Evolutionary conservation across 2,888 invertebrate genomes (phyloP).

Genomic region (Chironomus riparius): DNA sequence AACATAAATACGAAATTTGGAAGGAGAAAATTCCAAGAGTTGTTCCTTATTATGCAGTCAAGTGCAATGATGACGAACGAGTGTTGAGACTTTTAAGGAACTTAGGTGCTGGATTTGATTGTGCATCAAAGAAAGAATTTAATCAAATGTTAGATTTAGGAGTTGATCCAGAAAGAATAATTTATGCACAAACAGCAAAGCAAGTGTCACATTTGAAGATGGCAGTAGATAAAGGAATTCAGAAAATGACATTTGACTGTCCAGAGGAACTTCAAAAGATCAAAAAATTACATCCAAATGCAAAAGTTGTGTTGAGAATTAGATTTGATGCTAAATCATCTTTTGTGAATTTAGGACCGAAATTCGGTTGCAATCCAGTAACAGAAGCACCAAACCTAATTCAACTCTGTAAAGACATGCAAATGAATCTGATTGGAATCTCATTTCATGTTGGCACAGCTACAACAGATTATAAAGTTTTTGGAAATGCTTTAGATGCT

Average conservation of each 20-base stretch:
- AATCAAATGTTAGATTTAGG: slow-evolving; percentile 37
- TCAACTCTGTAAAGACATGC: slow-evolving; percentile 62
- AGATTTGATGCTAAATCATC: slow-evolving; percentile 66
- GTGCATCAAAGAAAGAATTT: slow-evolving; percentile 92
- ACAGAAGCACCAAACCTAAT: slow-evolving; percentile 66
- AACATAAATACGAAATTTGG: slow-evolving; percentile 76
- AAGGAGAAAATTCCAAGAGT: slow-evolving; percentile 74
- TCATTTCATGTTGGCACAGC: slow-evolving; percentile 96
- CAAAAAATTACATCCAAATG: slow-evolving; percentile 5
- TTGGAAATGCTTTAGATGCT: slow-evolving; percentile 64
- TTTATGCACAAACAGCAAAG: slow-evolving; percentile 15
- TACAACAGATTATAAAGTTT: slow-evolving; percentile 73
- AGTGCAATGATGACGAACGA: slow-evolving; percentile 85
- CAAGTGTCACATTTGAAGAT: slow-evolving; percentile 17
- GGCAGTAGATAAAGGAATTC: background rate
- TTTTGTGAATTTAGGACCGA: slow-evolving; percentile 60
- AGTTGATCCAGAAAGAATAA: slow-evolving; percentile 7
- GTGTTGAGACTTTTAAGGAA: slow-evolving; percentile 78
- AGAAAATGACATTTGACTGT: slow-evolving; percentile 17
- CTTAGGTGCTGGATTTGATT: slow-evolving; percentile 90
- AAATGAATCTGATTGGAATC: slow-evolving; percentile 67
- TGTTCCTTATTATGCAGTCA: slow-evolving; percentile 90
- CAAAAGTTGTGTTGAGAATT: slow-evolving; percentile 56
- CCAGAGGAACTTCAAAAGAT: slow-evolving; percentile 13
- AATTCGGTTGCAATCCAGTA: slow-evolving; percentile 83